A percentile compares a stretch with the other conserved stretches of the same genome.
These are phyloP conservation scores for Caenorhabditis remanei DNA, from an alignment of 1,140 invertebrate species.

Conservation along the genomic window DNA sequence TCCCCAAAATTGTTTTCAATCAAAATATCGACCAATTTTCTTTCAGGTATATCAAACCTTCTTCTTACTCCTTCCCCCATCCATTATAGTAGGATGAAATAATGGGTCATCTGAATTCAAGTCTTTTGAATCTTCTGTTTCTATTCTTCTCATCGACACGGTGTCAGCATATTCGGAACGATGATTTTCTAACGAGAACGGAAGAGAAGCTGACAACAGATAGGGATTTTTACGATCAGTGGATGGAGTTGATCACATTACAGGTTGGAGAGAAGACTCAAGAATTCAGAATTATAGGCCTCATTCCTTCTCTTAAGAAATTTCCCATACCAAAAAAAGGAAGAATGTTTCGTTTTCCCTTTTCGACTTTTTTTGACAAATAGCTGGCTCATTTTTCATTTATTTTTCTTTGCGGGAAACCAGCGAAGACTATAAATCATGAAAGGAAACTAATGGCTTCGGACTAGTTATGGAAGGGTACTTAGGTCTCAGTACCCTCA, in stretches of 20 bases:
- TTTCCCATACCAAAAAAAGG: neutral
- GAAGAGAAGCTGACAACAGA: conserved; percentile 61
- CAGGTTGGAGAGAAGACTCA: conserved; percentile 44
- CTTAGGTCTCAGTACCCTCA: neutral
- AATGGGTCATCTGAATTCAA: neutral
- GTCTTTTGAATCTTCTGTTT: neutral
- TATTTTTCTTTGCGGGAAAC: neutral
- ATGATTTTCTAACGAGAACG: conserved; percentile 38
- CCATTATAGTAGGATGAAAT: neutral
- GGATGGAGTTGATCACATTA: conserved; percentile 58
- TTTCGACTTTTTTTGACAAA: conserved; percentile 10
- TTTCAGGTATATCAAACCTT: conserved; percentile 52
- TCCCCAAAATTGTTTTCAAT: too few species aligned
- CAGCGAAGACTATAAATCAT: neutral
- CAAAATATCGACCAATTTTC: neutral
- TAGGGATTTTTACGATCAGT: conserved; percentile 57
- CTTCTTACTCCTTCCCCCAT: neutral
- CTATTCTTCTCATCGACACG: neutral
- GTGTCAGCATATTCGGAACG: conserved; percentile 6
- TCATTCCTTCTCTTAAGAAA: neutral
- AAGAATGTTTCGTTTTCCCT: neutral
- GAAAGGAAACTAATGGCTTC: neutral
- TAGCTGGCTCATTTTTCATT: conserved; percentile 21
- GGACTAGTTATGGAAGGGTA: neutral
- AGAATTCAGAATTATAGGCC: neutral